Percentiles rank a stretch among this genome's conserved stretches.
These are phyloP conservation scores for Campoletis raptor DNA, from an alignment of 2,888 invertebrate genomes.

Conservation along the genomic window DNA sequence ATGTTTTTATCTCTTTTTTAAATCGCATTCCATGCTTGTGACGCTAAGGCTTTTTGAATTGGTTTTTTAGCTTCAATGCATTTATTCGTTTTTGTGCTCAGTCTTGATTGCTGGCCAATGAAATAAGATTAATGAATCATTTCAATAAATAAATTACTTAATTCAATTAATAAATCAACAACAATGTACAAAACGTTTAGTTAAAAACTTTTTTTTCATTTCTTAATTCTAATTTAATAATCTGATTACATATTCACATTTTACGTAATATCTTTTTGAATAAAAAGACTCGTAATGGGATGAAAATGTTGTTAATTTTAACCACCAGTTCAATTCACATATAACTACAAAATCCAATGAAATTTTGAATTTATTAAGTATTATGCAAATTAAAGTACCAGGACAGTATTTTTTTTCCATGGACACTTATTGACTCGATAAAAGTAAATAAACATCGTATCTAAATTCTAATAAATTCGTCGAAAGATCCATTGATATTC, in stretches of 20 bases:
- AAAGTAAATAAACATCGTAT: not conserved
- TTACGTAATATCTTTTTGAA: not conserved
- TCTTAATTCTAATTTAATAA: not conserved
- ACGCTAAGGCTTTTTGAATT: conserved; percentile 3
- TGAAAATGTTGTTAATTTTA: not conserved
- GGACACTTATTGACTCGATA: not conserved
- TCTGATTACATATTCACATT: not conserved
- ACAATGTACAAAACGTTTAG: not conserved
- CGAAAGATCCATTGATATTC: not conserved
- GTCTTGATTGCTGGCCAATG: not conserved
- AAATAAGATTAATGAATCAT: not conserved
- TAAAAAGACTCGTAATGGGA: not conserved
- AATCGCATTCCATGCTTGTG: not conserved
- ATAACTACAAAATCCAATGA: too few relatives aligned
- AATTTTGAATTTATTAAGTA: too few relatives aligned
- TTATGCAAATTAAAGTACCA: not conserved
- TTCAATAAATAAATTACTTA: too few relatives aligned
- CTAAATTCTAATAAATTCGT: not conserved
- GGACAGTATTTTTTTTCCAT: not conserved
- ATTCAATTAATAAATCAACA: too few relatives aligned
- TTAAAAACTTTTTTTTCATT: not conserved
- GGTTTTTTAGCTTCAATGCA: not conserved
- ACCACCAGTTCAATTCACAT: not conserved
- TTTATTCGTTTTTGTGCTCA: not conserved
- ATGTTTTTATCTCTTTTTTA: conserved; percentile 8